Evolutionary conservation across 2,888 invertebrate species (phyloP).

Genomic region (Erebia ligea): DNA sequence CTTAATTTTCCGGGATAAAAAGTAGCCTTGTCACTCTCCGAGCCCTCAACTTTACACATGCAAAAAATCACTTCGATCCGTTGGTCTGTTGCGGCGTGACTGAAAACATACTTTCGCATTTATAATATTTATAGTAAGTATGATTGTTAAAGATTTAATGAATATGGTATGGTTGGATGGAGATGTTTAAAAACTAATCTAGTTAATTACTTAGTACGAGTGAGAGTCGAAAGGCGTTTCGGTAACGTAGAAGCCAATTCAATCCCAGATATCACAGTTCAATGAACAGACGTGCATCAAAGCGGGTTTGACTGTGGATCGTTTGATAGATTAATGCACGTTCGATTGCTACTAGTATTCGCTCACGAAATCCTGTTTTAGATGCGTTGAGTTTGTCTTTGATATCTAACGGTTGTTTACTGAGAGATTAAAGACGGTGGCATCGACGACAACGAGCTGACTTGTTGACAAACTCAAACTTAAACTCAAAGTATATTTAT

Average conservation of each 20-base stretch:
- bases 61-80: no score
- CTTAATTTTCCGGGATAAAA: no score
- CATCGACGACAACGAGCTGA: background rate
- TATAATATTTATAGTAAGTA: no score
- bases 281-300: slow-evolving; percentile 44
- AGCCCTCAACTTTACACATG: no score
- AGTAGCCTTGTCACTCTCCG: no score
- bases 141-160: no score
- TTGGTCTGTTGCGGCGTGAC: no score
- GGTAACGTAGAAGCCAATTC: background rate
- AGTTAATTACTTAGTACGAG: background rate
- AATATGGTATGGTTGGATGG: no score
- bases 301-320: slow-evolving; percentile 40
- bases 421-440: background rate
- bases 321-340: slow-evolving; percentile 57
- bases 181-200: background rate
- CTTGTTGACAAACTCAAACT: no score
- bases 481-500: no score
- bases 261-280: slow-evolving; percentile 37
- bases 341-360: slow-evolving; percentile 36
- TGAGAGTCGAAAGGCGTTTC: background rate
- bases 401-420: slow-evolving; percentile 14
- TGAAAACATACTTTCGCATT: no score
- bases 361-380: slow-evolving; percentile 33
- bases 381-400: slow-evolving; percentile 19